These are phyloP conservation scores for Tridacna crocea DNA, from an alignment of 2,888 invertebrate species.

Conservation along the genomic window DNA sequence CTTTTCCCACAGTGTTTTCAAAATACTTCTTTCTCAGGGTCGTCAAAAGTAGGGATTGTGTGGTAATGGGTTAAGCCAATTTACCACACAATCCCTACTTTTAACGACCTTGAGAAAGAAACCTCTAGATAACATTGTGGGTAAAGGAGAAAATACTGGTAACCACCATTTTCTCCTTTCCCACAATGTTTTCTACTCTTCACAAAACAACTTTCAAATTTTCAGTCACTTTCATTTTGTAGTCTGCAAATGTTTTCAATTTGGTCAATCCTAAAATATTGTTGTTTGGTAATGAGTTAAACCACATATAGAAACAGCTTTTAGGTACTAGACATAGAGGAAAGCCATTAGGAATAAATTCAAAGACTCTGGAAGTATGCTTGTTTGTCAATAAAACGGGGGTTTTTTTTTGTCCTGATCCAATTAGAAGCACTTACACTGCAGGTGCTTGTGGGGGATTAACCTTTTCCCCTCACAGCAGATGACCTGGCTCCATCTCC, in stretches of 20 bases:
- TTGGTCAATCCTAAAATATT: neutral
- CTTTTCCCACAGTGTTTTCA: no score
- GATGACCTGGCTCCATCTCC: no score
- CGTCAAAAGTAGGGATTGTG: no score
- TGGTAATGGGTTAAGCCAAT: no score
- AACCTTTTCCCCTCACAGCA: neutral
- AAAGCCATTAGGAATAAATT: neutral
- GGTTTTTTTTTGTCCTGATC: slow-evolving; percentile 11
- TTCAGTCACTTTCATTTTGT: neutral
- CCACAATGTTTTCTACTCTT: slow-evolving; percentile 2
- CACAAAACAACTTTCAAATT: neutral
- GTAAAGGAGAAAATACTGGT: neutral
- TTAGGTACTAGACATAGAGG: neutral
- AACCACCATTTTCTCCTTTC: neutral
- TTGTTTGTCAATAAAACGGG: slow-evolving; percentile 21
- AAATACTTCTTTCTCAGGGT: no score
- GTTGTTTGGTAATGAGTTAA: neutral
- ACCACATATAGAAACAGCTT: no score
- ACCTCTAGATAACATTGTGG: neutral
- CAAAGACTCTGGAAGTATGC: neutral
- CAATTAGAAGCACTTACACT: slow-evolving; percentile 3
- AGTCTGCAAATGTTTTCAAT: neutral
- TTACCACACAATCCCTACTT: neutral
- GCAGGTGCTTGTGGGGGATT: slow-evolving; percentile 16
- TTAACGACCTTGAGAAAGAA: neutral